These are phyloP conservation scores for Palythoa grandiflora DNA, from an alignment of 92 coral and sea anemone species.

Conservation along the genomic window DNA sequence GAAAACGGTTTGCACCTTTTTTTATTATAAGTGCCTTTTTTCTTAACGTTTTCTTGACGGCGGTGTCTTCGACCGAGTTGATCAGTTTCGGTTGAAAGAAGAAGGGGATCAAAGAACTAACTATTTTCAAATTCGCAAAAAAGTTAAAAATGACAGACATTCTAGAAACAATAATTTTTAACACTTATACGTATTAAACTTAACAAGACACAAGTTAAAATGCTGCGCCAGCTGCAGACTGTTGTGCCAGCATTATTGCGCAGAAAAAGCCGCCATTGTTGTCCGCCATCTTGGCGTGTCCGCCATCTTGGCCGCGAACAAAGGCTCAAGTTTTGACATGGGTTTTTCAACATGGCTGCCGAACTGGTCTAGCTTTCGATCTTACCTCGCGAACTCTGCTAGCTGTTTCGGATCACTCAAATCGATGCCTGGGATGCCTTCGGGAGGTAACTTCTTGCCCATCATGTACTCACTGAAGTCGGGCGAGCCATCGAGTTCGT, in stretches of 20 bases:
- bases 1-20: background rate
- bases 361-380: conserved; percentile 79
- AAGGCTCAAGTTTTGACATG: conserved; percentile 95
- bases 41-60: background rate
- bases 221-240: background rate
- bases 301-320: conserved; percentile 99
- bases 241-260: conserved; percentile 16
- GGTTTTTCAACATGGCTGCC: conserved; percentile 99
- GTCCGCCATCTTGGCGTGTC: conserved; percentile 88
- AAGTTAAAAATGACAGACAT: background rate
- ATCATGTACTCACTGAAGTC: conserved; percentile 99
- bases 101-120: background rate
- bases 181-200: conserved; percentile 25
- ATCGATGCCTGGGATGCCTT: conserved; percentile 99
- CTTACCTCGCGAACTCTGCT: conserved; percentile 99
- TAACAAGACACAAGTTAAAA: background rate
- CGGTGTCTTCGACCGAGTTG: background rate
- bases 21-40: background rate
- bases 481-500: conserved; percentile 88
- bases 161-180: background rate
- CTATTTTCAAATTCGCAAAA: background rate
- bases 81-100: background rate
- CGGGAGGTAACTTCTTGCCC: conserved; percentile 98
- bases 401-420: conserved; percentile 99
- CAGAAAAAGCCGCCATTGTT: conserved; percentile 64